Percentiles rank a stretch among this genome's conserved stretches.
These are phyloP conservation scores for Brachionus plicatilis DNA, from an alignment of 1,140 invertebrate genomes.

Conservation along the genomic window DNA sequence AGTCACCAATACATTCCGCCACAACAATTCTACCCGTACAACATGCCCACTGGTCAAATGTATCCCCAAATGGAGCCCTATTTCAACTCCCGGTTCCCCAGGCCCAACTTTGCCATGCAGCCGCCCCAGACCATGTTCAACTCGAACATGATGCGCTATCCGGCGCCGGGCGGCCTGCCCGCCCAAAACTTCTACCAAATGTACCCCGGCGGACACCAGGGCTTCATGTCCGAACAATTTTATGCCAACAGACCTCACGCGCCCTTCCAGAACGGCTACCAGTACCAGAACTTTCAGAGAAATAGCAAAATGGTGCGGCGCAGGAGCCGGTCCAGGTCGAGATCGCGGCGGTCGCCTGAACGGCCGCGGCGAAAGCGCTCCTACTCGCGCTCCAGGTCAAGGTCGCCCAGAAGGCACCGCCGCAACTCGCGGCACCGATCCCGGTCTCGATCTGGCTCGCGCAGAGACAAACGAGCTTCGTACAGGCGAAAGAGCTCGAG, in stretches of 20 bases:
- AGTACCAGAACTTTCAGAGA: neutral
- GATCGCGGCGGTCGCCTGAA: neutral
- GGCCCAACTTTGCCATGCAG: neutral
- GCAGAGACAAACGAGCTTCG: neutral
- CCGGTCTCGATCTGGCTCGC: neutral
- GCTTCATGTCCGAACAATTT: neutral
- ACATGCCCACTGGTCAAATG: constrained; percentile 1
- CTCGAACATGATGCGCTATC: neutral
- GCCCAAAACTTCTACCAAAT: neutral
- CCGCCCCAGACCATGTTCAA: neutral
- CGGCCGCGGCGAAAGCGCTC: neutral
- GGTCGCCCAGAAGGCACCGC: neutral
- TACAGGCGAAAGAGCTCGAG: neutral
- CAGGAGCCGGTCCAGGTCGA: neutral
- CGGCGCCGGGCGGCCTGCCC: neutral
- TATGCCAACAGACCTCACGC: neutral
- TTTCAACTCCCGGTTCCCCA: neutral
- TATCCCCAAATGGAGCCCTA: constrained; percentile 8
- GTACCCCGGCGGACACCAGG: neutral
- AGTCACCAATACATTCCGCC: neutral
- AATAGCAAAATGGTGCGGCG: neutral
- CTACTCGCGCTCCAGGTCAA: neutral
- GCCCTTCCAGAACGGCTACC: neutral
- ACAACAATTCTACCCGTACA: neutral
- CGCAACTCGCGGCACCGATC: neutral